Percentiles rank a stretch among this genome's conserved stretches.
Evolutionary conservation across 1,140 invertebrate species (phyloP).

Genomic region (Drusus annulatus): DNA sequence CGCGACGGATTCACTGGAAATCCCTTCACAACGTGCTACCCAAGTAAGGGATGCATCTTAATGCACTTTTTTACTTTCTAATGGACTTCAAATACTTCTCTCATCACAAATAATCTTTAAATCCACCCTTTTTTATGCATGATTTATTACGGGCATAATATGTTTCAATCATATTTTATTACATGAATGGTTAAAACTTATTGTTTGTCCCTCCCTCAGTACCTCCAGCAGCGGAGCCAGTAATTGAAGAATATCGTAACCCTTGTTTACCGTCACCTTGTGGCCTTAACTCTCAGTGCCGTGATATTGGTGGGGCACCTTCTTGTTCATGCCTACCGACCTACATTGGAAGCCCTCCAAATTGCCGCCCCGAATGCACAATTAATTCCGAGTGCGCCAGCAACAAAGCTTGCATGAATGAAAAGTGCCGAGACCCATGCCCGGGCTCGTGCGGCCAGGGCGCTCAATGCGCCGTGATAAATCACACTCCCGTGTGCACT

Average conservation of each 20-base stretch:
- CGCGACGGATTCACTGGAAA: constrained; percentile 78
- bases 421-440: constrained; percentile 81
- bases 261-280: constrained; percentile 80
- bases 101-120: too few relatives aligned
- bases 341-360: constrained; percentile 80
- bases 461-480: constrained; percentile 76
- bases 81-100: too few relatives aligned
- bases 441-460: constrained; percentile 80
- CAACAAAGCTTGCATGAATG: constrained; percentile 75
- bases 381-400: constrained; percentile 78
- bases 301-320: constrained; percentile 72
- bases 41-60: constrained; percentile 62
- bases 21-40: constrained; percentile 71
- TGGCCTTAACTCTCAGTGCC: constrained; percentile 79
- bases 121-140: too few relatives aligned
- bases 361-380: constrained; percentile 79
- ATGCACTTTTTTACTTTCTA: too few relatives aligned
- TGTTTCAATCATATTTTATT: too few relatives aligned
- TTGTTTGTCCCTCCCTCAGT: not conserved
- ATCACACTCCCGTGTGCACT: constrained; percentile 77
- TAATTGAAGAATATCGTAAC: constrained; percentile 65
- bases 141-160: too few relatives aligned
- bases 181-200: too few relatives aligned
- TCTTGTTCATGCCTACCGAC: constrained; percentile 77
- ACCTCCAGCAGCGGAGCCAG: constrained; percentile 61